phyloP scores from a whole-genome alignment of 1,140 invertebrate species.

The Glossosoma conforme region DNA sequence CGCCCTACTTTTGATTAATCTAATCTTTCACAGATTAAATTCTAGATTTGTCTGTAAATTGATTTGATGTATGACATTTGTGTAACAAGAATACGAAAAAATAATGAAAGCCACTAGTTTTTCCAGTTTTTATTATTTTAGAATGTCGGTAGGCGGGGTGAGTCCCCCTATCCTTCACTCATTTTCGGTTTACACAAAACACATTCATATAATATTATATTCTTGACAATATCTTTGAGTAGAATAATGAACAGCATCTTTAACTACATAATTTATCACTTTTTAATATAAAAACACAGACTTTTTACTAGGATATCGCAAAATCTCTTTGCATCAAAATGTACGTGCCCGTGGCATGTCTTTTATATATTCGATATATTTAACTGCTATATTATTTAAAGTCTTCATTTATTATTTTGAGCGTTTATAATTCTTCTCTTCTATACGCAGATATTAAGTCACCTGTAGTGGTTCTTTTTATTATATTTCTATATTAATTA shows the following conservation, averaged over 20 bases:
- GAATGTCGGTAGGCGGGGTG: conserved; percentile 18
- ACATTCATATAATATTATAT: conserved; percentile 24
- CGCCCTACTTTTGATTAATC: too few species aligned
- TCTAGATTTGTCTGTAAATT: too few species aligned
- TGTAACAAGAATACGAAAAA: not conserved
- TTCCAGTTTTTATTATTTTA: conserved; percentile 20
- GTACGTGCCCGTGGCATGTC: conserved; percentile 21
- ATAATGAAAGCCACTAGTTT: conserved; percentile 8
- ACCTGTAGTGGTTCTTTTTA: conserved; percentile 29
- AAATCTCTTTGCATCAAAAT: conserved; percentile 29
- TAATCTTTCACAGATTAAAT: too few species aligned
- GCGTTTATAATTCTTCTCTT: conserved; percentile 24
- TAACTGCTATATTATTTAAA: conserved; percentile 26
- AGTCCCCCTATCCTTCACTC: conserved; percentile 13
- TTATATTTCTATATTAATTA: conserved; percentile 29
- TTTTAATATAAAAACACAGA: conserved; percentile 33
- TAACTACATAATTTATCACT: conserved; percentile 25
- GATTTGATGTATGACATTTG: too few species aligned
- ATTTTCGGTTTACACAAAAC: conserved; percentile 26
- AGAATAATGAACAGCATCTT: conserved; percentile 27
- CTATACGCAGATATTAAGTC: conserved; percentile 24
- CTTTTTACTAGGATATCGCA: conserved; percentile 32
- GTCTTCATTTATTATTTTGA: conserved; percentile 31
- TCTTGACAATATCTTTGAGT: conserved; percentile 22
- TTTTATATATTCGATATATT: conserved; percentile 21